These are phyloP conservation scores for Aegotheles bennettii DNA, from an alignment of 2,113 vertebrate genomes.

Conservation along the genomic window DNA sequence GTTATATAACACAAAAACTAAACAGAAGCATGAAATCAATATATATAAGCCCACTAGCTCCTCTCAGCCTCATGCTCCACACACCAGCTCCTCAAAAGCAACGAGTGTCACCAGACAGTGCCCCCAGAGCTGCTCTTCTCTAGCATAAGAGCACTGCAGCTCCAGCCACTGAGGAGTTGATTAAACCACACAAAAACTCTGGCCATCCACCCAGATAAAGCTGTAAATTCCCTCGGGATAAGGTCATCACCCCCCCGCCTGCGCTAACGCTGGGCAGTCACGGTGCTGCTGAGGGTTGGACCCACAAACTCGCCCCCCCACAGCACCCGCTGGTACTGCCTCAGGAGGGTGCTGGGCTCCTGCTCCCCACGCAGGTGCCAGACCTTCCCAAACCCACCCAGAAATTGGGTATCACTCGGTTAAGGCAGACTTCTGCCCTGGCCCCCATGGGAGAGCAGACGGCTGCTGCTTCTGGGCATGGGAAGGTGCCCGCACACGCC, in stretches of 20 bases:
- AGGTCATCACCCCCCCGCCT: background rate
- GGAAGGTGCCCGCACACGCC: accelerated
- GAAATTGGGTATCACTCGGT: accelerated
- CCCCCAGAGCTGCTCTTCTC: background rate
- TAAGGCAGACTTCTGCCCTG: background rate
- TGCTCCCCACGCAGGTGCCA: background rate
- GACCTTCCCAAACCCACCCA: background rate
- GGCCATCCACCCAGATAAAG: background rate
- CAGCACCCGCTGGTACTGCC: accelerated
- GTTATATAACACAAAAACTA: background rate
- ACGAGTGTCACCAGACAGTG: background rate
- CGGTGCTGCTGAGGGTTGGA: accelerated
- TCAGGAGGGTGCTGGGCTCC: background rate
- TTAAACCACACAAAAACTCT: background rate
- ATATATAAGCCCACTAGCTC: accelerated
- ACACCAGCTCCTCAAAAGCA: background rate
- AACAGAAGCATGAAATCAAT: background rate
- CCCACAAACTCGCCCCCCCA: background rate
- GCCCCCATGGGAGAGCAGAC: accelerated
- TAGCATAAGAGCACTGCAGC: background rate
- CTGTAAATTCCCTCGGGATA: too few relatives aligned
- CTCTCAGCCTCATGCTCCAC: background rate
- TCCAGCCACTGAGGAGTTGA: accelerated
- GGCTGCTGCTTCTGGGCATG: background rate
- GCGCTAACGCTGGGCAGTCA: accelerated